Percentiles rank a stretch among this genome's conserved stretches.
phyloP scores from a whole-genome alignment of 2,113 vertebrate genomes.

The Xiphophorus maculatus region DNA sequence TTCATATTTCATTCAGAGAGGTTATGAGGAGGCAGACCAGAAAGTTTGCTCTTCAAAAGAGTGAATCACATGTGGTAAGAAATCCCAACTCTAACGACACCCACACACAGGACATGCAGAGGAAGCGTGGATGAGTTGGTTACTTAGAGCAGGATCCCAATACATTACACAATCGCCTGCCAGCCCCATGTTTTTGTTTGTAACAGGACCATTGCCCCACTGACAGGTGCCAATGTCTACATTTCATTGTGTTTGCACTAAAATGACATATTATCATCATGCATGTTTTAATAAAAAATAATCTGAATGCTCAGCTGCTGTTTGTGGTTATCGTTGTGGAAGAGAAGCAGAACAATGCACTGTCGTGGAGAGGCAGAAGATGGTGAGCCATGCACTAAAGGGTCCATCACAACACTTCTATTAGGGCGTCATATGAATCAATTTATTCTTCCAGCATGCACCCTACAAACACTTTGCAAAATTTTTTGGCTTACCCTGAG shows the following conservation, averaged over 20 bases:
- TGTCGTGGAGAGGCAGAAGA: slow-evolving; percentile 32
- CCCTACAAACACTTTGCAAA: slow-evolving; percentile 21
- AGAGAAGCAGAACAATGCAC: slow-evolving; percentile 52
- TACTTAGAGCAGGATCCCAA: slow-evolving; percentile 28
- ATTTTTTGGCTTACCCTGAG: slow-evolving; percentile 13
- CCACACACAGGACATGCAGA: slow-evolving; percentile 5
- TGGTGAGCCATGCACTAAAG: slow-evolving; percentile 57
- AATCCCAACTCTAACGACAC: not conserved
- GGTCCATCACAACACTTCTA: slow-evolving; percentile 6
- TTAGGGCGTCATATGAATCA: not conserved
- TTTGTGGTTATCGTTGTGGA: slow-evolving; percentile 33
- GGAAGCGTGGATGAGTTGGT: slow-evolving; percentile 17
- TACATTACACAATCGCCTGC: slow-evolving; percentile 19
- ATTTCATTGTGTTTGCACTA: not conserved
- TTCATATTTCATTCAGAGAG: slow-evolving; percentile 19
- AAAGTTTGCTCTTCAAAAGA: not conserved
- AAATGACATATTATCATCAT: not conserved
- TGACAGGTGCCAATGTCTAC: not conserved
- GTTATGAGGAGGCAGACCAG: slow-evolving; percentile 9
- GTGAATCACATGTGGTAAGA: slow-evolving; percentile 12
- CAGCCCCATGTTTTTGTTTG: not conserved
- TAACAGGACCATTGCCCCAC: not conserved
- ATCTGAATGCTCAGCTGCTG: slow-evolving; percentile 24
- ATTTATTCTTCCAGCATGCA: slow-evolving; percentile 22
- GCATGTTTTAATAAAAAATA: slow-evolving; percentile 14